Evolutionary conservation across 2,888 invertebrate genomes (phyloP), one percentile per base, ranked within the genome.

Genomic region (Mystacides longicornis): DNA sequence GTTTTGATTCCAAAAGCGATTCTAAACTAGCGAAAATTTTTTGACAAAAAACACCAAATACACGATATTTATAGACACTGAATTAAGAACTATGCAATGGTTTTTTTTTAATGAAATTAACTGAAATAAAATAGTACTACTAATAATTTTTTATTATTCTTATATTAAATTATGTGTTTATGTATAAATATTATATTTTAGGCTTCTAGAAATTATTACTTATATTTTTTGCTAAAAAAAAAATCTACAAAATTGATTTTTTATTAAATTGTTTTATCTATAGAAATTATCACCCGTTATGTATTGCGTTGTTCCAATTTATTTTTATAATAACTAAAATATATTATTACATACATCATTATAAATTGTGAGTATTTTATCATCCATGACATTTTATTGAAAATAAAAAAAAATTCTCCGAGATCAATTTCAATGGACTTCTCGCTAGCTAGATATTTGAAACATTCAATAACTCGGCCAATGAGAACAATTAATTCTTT

Each of bases 231-330:
- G 14, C 14, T 7, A 37, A 37, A 37, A 14, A 37, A 37, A n/a
- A n/a, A n/a, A n/a, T n/a, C 37, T 37, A 37, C 37, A 37, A 37
- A 37, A 37, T 37, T 14, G 3, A n/a, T 37, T 37, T 37, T 37
- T 37, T 37, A n/a, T n/a, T n/a, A n/a, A 37, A 37, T 37, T 37
- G 37, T 37, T 37, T 37, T 37, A 37, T 37, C 37, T 37, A 37
- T n/a, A 37, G 16, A 37, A 37, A 37, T 49, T 62, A 62, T 62
- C 62, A 62, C 62, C 62, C 61, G 61, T 62, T 55, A 57, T 37
- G 56, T 62, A 62, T 62, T 62, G 62, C 62, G 54, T 60, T 61
- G 19, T 61, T 47, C 51, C 57, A 60, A 55, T 58, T 56, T 61
- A 59, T 54, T 23, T 58, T 55, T 49, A 59, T 37, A 4, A 37